Conservation (phyloP, 2,888 invertebrate species). For the Gymnocheta viridis region DNA sequence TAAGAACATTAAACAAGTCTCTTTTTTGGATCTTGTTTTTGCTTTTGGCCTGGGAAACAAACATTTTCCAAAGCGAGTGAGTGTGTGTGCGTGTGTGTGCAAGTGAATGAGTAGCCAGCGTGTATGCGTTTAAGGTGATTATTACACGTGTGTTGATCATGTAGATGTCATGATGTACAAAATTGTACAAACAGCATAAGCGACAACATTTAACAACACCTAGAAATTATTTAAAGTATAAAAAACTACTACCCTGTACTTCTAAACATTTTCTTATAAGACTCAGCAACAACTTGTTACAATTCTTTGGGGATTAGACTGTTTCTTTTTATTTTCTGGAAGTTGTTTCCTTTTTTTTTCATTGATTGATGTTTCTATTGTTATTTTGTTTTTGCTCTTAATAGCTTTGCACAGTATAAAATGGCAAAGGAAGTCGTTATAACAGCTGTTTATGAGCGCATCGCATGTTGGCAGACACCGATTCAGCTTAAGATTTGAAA, state of each 20-base stretch:
- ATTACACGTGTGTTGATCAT: constrained; percentile 46
- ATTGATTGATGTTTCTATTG: background rate
- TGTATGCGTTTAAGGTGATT: constrained; percentile 39
- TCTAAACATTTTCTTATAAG: background rate
- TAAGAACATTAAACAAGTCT: background rate
- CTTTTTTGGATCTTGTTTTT: background rate
- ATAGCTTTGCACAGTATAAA: background rate
- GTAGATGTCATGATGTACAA: constrained; percentile 40
- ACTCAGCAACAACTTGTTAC: background rate
- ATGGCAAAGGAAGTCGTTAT: background rate
- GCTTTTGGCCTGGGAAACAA: background rate
- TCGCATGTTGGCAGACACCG: no score
- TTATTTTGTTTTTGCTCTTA: background rate
- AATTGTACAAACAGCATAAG: background rate
- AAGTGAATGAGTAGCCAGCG: background rate
- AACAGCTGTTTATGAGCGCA: background rate
- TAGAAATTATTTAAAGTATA: background rate
- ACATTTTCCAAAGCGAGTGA: constrained; percentile 1
- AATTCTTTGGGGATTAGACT: constrained; percentile 10
- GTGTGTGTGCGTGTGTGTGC: background rate
- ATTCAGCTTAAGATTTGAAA: no score
- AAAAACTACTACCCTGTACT: background rate
- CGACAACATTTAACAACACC: background rate
- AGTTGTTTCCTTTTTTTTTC: background rate
- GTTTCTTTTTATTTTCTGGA: background rate